phyloP scores from a whole-genome alignment of 2,113 vertebrate genomes.

The Nothocercus julius region DNA sequence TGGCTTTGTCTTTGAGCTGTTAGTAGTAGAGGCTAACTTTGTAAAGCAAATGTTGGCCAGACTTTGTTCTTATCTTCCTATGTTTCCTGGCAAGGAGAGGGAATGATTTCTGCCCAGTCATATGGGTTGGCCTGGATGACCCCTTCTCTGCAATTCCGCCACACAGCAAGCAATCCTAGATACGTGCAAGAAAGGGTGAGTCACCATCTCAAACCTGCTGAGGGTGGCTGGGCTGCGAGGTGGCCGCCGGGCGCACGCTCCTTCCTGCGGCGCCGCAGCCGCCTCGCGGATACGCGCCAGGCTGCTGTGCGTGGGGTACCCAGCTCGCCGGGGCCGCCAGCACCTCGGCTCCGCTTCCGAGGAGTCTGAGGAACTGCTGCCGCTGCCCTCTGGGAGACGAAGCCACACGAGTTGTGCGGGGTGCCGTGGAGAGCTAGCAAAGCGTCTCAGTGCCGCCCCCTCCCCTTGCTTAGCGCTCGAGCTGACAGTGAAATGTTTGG shows the following conservation, averaged over 20 bases:
- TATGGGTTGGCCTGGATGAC: neutral
- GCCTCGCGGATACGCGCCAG: neutral
- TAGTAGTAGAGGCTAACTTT: neutral
- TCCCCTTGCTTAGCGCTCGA: neutral
- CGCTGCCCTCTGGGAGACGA: neutral
- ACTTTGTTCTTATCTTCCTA: neutral
- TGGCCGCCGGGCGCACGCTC: fast-evolving
- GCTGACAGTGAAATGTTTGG: neutral
- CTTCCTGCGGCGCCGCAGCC: fast-evolving
- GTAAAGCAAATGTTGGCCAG: neutral
- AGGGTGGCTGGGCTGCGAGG: neutral
- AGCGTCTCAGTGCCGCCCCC: neutral
- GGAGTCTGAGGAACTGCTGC: neutral
- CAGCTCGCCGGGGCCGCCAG: fast-evolving
- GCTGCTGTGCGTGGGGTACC: neutral
- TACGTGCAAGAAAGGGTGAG: neutral
- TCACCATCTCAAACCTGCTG: slow-evolving; percentile 29
- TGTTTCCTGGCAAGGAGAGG: slow-evolving; percentile 15
- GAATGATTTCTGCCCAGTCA: slow-evolving; percentile 35
- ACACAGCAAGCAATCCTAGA: slow-evolving; percentile 12
- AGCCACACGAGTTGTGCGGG: neutral
- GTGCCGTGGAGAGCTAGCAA: neutral
- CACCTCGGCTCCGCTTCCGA: neutral
- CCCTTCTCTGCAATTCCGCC: neutral
- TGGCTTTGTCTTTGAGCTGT: neutral